A percentile compares a stretch with the other conserved stretches of the same genome.
Conservation (phyloP, 35 echinoderm and acorn worm genomes). For the Lytechinus pictus region DNA sequence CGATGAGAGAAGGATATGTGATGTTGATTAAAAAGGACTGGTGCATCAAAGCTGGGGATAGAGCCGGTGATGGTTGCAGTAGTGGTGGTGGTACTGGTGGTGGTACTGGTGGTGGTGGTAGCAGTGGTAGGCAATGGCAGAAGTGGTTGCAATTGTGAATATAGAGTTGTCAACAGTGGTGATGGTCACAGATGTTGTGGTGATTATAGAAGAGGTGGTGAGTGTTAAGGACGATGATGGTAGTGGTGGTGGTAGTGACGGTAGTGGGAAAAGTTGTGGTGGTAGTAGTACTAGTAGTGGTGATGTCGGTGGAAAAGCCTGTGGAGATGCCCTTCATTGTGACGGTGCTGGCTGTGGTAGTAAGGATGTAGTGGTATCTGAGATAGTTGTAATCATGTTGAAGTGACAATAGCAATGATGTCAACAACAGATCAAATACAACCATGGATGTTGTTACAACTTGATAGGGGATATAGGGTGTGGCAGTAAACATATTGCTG, state of each 20-base stretch:
- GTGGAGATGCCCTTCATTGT: background rate
- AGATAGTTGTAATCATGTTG: too few species aligned
- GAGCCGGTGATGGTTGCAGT: background rate
- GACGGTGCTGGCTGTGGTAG: background rate
- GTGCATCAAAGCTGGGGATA: background rate
- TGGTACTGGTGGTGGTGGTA: background rate
- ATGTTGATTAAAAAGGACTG: background rate
- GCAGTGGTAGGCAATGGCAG: background rate
- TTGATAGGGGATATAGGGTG: background rate
- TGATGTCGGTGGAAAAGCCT: background rate
- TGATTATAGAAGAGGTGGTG: background rate
- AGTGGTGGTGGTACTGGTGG: background rate
- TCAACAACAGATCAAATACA: too few species aligned
- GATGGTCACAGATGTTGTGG: background rate
- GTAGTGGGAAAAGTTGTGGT: background rate
- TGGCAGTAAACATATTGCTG: background rate
- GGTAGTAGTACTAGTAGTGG: background rate
- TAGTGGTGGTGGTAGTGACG: background rate
- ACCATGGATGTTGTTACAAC: too few species aligned
- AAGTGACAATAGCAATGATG: too few species aligned
- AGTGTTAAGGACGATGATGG: background rate
- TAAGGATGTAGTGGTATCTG: background rate
- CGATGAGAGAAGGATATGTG: background rate
- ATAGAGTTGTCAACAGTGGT: background rate
- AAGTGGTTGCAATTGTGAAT: background rate